phyloP scores from a whole-genome alignment of 2,888 invertebrate genomes.

The Caenorhabditis sp. region DNA sequence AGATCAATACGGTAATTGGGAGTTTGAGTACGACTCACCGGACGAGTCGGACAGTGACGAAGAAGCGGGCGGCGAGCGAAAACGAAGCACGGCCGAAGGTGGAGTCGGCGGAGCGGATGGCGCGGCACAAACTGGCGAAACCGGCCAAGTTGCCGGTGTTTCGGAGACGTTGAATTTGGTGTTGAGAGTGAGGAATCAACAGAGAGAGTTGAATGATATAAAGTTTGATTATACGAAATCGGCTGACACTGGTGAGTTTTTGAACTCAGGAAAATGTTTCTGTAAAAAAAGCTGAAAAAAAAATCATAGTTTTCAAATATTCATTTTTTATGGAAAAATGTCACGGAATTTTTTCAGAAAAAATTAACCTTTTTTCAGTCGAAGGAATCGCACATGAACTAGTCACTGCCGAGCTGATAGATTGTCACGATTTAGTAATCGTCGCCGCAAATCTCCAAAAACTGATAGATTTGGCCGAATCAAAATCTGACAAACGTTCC shows the following conservation, averaged over 20 bases:
- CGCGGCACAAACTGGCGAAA: background rate
- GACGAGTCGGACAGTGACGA: conserved; percentile 39
- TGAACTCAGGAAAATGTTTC: background rate
- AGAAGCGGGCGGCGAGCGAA: conserved; percentile 20
- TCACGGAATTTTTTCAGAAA: background rate
- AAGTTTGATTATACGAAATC: conserved; percentile 86
- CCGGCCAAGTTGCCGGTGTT: background rate
- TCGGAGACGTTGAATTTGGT: conserved; percentile 53
- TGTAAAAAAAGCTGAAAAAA: no score
- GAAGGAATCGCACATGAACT: conserved; percentile 71
- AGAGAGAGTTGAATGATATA: conserved; percentile 92
- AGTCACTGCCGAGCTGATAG: conserved; percentile 92
- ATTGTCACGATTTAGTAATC: conserved; percentile 87
- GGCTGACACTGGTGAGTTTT: conserved; percentile 57
- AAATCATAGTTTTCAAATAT: background rate
- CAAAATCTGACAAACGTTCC: conserved; percentile 49
- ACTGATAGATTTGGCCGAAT: conserved; percentile 62
- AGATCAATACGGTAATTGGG: conserved; percentile 70
- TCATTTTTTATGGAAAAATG: background rate
- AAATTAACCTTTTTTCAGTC: conserved; percentile 34
- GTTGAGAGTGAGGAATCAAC: conserved; percentile 77
- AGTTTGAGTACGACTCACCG: conserved; percentile 68
- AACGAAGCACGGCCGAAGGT: conserved; percentile 7
- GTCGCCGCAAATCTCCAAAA: conserved; percentile 88
- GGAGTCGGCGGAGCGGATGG: background rate